phyloP scores from a whole-genome alignment of 2,113 vertebrate genomes.

The Paradoxurus hermaphroditus region DNA sequence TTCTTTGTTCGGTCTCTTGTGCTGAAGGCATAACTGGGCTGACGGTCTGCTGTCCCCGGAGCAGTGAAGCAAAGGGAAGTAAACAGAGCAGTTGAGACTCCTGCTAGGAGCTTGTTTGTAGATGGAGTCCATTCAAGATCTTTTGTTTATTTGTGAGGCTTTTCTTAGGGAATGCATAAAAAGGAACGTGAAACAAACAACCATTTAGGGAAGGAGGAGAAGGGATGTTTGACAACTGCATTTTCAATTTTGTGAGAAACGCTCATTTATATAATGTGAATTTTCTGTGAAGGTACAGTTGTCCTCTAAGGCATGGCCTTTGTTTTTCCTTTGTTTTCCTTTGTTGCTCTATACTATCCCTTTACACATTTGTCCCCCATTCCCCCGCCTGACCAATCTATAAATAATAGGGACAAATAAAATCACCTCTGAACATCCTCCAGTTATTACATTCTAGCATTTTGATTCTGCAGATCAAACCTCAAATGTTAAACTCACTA shows the following conservation, averaged over 20 bases:
- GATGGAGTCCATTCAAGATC: constrained; percentile 1
- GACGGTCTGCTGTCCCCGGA: constrained; percentile 8
- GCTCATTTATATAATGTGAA: background rate
- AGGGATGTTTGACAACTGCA: background rate
- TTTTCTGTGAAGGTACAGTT: background rate
- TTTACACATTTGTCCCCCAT: background rate
- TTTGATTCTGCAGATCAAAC: background rate
- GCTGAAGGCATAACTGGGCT: constrained; percentile 10
- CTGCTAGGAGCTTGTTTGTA: constrained; percentile 47
- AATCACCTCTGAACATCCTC: background rate
- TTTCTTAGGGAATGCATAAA: constrained; percentile 37
- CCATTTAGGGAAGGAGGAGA: background rate
- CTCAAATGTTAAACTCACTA: background rate
- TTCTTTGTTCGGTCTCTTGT: constrained; percentile 65
- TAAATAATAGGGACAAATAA: constrained; percentile 1
- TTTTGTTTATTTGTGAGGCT: constrained; percentile 61
- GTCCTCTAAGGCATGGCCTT: background rate
- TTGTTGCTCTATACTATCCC: background rate
- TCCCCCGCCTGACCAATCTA: background rate
- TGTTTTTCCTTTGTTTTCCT: background rate
- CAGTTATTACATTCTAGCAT: background rate
- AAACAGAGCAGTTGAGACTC: constrained; percentile 21
- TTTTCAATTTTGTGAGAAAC: constrained; percentile 4
- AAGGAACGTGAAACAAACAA: background rate
- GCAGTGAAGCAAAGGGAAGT: constrained; percentile 30